These are phyloP conservation scores for Morone chrysops DNA, from an alignment of 2,113 vertebrate species.

Conservation along the genomic window DNA sequence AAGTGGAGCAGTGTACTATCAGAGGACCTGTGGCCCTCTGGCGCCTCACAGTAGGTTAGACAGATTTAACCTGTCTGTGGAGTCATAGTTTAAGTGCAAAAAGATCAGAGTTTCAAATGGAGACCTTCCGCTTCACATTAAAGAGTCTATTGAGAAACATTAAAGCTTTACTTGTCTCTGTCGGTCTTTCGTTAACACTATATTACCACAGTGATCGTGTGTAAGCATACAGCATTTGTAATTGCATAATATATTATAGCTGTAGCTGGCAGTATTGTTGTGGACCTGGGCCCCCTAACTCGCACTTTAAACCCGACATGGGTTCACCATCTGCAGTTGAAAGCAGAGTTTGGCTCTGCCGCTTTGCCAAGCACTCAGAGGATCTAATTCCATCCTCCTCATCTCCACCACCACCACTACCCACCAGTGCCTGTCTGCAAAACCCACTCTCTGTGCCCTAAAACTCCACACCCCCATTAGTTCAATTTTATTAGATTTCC, in stretches of 20 bases:
- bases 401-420: constrained; percentile 72
- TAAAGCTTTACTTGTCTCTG: constrained; percentile 47
- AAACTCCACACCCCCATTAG: constrained; percentile 82
- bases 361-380: constrained; percentile 84
- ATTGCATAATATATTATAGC: constrained; percentile 84
- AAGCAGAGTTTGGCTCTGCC: constrained; percentile 78
- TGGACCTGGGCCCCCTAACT: constrained; percentile 66
- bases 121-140: constrained; percentile 50
- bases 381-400: constrained; percentile 87
- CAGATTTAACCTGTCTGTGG: constrained; percentile 72
- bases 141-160: constrained; percentile 47
- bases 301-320: constrained; percentile 66
- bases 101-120: constrained; percentile 56
- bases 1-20: constrained; percentile 72
- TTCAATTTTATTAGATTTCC: constrained; percentile 85
- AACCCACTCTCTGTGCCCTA: constrained; percentile 77
- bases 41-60: constrained; percentile 65
- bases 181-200: constrained; percentile 37
- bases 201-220: constrained; percentile 12
- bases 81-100: constrained; percentile 63
- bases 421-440: constrained; percentile 71
- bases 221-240: constrained; percentile 80
- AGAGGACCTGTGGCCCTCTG: constrained; percentile 72
- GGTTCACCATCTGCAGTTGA: constrained; percentile 87
- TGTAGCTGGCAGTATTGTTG: constrained; percentile 78